phyloP scores from a whole-genome alignment of 2,113 vertebrate species.

The Opisthocomus hoazin region DNA sequence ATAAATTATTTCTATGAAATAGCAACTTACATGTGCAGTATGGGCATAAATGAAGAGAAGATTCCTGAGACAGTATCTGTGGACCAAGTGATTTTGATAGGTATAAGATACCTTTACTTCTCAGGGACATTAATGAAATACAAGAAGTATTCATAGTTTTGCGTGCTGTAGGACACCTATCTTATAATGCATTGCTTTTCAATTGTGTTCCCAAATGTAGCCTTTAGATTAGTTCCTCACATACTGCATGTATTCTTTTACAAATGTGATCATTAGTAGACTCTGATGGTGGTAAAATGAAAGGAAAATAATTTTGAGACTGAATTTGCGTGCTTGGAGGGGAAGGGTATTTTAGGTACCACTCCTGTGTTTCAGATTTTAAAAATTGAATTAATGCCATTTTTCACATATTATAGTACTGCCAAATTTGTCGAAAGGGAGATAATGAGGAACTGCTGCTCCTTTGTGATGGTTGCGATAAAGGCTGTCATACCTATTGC shows the following conservation, averaged over 20 bases:
- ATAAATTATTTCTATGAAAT: background rate
- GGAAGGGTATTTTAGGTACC: background rate
- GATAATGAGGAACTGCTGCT: slow-evolving; percentile 97
- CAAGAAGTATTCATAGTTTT: slow-evolving; percentile 12
- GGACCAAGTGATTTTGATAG: slow-evolving; percentile 21
- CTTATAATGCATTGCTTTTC: slow-evolving; percentile 40
- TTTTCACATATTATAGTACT: slow-evolving; percentile 83
- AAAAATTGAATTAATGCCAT: background rate
- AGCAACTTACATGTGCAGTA: background rate
- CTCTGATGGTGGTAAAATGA: background rate
- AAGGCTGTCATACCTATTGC: slow-evolving; percentile 98
- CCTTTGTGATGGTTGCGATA: slow-evolving; percentile 96
- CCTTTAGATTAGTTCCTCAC: slow-evolving; percentile 40
- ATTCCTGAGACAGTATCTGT: background rate
- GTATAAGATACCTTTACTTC: background rate
- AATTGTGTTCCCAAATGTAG: background rate
- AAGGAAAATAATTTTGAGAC: slow-evolving; percentile 1
- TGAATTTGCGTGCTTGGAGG: slow-evolving; percentile 20
- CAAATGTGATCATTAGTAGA: background rate
- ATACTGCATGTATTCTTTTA: background rate
- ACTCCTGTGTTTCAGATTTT: background rate
- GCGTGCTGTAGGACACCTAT: slow-evolving; percentile 20
- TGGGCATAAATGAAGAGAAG: slow-evolving; percentile 14
- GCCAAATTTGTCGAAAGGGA: slow-evolving; percentile 96
- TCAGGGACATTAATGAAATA: background rate